Percentiles rank a stretch among this genome's conserved stretches.
phyloP scores from a whole-genome alignment of 2,797 vertebrate species.

The Okamejei kenojei region DNA sequence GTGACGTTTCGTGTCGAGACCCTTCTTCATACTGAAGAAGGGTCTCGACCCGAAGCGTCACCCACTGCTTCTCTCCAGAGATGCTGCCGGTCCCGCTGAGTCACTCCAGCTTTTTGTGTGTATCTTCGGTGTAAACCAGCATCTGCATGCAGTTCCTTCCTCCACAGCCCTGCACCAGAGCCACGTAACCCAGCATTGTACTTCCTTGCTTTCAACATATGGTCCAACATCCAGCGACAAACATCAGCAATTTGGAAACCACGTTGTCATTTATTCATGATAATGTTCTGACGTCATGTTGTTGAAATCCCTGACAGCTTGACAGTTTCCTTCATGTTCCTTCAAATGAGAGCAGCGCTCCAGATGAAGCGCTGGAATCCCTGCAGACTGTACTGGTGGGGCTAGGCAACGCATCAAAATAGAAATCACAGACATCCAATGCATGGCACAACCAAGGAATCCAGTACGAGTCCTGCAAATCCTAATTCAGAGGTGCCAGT shows the following conservation, averaged over 20 bases:
- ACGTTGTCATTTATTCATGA: background rate
- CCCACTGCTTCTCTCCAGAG: too few relatives aligned
- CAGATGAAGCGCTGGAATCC: background rate
- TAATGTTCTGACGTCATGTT: background rate
- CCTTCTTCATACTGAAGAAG: too few relatives aligned
- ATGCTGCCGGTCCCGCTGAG: too few relatives aligned
- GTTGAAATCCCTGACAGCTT: background rate
- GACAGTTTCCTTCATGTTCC: too few relatives aligned
- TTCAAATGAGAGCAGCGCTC: background rate
- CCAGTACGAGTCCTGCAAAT: background rate
- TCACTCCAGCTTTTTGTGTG: too few relatives aligned
- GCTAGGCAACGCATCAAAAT: background rate
- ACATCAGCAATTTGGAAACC: background rate
- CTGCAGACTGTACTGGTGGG: background rate
- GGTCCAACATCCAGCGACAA: background rate
- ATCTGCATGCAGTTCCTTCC: too few relatives aligned
- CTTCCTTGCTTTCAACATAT: background rate
- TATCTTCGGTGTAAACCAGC: too few relatives aligned
- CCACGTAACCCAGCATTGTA: background rate
- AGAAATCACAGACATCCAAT: background rate
- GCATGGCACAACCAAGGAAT: background rate
- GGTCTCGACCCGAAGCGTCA: too few relatives aligned
- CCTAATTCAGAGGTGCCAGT: background rate
- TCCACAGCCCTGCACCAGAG: background rate
- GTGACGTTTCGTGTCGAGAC: too few relatives aligned